Percentiles rank a stretch among this genome's conserved stretches.
phyloP scores from a whole-genome alignment of 2,888 invertebrate species.

The Spodoptera picta region DNA sequence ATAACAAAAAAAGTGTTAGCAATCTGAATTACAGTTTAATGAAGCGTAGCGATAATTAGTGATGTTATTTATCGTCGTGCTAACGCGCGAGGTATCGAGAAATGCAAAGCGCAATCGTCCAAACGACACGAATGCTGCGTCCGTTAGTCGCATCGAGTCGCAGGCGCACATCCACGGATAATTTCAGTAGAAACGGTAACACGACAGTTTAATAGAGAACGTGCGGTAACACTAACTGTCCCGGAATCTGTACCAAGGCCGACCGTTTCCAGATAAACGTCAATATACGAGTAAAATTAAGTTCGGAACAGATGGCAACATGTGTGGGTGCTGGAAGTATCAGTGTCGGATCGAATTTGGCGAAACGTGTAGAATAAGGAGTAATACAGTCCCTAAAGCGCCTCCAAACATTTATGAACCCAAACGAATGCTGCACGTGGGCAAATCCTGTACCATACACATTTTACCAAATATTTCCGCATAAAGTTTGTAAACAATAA shows the following conservation, averaged over 20 bases:
- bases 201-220: conserved; percentile 67
- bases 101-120: conserved; percentile 55
- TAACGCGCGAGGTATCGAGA: conserved; percentile 44
- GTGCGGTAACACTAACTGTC: conserved; percentile 73
- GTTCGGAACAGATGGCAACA: conserved; percentile 54
- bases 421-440: conserved; percentile 9
- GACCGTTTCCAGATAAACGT: conserved; percentile 67
- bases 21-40: conserved; percentile 51
- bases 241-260: conserved; percentile 78
- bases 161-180: conserved; percentile 61
- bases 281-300: conserved; percentile 57
- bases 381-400: conserved; percentile 44
- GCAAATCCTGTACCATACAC: background rate
- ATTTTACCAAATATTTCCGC: conserved; percentile 22
- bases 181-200: conserved; percentile 74
- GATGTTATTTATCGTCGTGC: conserved; percentile 51
- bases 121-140: conserved; percentile 61
- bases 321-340: conserved; percentile 55
- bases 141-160: conserved; percentile 63
- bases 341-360: conserved; percentile 51
- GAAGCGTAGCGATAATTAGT: conserved; percentile 54
- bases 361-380: conserved; percentile 47
- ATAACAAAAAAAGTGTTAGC: conserved; percentile 37
- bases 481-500: conserved; percentile 32
- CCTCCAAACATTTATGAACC: conserved; percentile 15